Conservation (phyloP, 2,113 vertebrate genomes). For the Menidia beryllina region DNA sequence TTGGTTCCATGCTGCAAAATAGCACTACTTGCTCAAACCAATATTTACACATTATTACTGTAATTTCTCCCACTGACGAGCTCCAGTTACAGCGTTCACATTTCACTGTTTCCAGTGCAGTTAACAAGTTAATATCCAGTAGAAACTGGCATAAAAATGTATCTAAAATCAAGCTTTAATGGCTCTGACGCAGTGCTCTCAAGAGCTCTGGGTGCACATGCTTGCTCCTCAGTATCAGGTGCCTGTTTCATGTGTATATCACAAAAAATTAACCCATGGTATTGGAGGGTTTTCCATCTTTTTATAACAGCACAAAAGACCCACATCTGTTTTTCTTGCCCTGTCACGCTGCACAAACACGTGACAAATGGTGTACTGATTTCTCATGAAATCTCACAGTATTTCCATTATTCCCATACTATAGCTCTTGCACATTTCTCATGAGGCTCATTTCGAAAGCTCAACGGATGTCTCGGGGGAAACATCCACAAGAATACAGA, state of each 20-base stretch:
- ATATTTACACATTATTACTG: constrained; percentile 1
- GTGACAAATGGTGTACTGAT: constrained; percentile 11
- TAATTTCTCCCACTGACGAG: constrained; percentile 5
- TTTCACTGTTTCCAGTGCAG: constrained; percentile 2
- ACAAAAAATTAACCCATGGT: constrained; percentile 21
- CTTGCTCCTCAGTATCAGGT: constrained; percentile 1
- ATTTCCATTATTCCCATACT: not conserved
- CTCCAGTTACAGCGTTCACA: constrained; percentile 24
- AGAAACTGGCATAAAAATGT: constrained; percentile 30
- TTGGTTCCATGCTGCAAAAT: not conserved
- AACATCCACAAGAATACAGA: constrained; percentile 18
- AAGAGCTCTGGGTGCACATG: constrained; percentile 4
- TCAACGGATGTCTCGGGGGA: constrained; percentile 5
- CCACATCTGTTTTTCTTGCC: not conserved
- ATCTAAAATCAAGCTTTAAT: constrained; percentile 24
- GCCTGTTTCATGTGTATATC: not conserved
- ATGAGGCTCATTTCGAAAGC: constrained; percentile 13
- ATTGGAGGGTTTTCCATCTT: not conserved
- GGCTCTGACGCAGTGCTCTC: constrained; percentile 12
- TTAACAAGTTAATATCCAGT: constrained; percentile 12
- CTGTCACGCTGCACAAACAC: constrained; percentile 14
- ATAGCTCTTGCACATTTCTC: constrained; percentile 24
- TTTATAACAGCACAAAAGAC: not conserved
- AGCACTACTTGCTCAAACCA: not conserved
- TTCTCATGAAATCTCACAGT: not conserved